These are phyloP conservation scores for Ageneiosus marmoratus DNA, from an alignment of 2,113 vertebrate genomes.

Conservation along the genomic window DNA sequence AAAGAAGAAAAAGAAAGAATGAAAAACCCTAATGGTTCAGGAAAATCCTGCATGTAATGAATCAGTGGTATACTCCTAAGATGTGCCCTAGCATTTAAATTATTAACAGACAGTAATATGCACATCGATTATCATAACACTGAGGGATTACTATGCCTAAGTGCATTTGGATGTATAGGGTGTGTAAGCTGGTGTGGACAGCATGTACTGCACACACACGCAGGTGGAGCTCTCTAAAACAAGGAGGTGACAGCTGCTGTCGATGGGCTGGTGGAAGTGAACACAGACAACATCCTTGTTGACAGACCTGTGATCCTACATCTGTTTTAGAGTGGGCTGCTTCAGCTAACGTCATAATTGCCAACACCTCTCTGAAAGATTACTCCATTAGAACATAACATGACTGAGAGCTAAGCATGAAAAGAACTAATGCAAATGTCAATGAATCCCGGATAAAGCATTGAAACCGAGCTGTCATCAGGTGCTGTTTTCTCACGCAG, in stretches of 20 bases:
- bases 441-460: conserved; percentile 35
- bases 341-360: conserved; percentile 52
- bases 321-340: conserved; percentile 55
- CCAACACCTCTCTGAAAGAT: conserved; percentile 50
- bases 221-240: conserved; percentile 68
- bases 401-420: conserved; percentile 37
- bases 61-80: background rate
- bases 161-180: conserved; percentile 32
- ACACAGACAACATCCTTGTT: conserved; percentile 68
- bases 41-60: background rate
- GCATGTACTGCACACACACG: conserved; percentile 43
- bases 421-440: conserved; percentile 45
- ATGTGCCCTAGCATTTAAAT: background rate
- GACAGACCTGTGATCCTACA: conserved; percentile 66
- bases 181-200: conserved; percentile 30
- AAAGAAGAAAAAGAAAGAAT: background rate
- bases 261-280: conserved; percentile 65
- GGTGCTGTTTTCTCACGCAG: conserved; percentile 33
- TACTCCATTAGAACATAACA: conserved; percentile 33
- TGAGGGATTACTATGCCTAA: conserved; percentile 25
- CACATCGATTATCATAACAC: conserved; percentile 22
- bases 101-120: conserved; percentile 8
- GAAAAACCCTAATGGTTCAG: background rate
- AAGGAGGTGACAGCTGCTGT: conserved; percentile 74
- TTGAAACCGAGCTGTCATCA: conserved; percentile 43